Conservation (phyloP, 2,888 invertebrate genomes). For the Drosophila atripex region DNA sequence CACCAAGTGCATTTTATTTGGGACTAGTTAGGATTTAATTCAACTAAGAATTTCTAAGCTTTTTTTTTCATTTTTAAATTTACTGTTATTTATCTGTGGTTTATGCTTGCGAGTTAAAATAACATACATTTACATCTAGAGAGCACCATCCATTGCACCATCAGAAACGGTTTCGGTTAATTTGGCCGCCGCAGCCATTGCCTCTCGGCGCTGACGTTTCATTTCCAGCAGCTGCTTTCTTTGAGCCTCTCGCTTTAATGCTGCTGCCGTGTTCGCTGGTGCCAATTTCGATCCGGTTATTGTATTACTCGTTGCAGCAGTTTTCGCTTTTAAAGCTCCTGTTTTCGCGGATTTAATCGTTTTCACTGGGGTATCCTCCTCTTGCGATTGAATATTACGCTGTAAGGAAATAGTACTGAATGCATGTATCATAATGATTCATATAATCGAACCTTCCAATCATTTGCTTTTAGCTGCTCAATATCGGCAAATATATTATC, state of each 20-base stretch:
- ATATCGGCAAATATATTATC: slow-evolving; percentile 91
- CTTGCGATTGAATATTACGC: slow-evolving; percentile 36
- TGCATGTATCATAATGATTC: not conserved
- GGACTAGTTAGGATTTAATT: slow-evolving; percentile 79
- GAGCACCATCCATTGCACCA: slow-evolving; percentile 58
- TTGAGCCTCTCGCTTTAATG: slow-evolving; percentile 88
- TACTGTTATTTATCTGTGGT: slow-evolving; percentile 41
- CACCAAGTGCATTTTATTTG: slow-evolving; percentile 55
- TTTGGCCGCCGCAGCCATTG: slow-evolving; percentile 63
- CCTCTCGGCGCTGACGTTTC: slow-evolving; percentile 82
- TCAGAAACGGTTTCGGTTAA: slow-evolving; percentile 34
- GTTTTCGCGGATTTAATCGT: slow-evolving; percentile 66
- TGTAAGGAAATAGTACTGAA: not conserved
- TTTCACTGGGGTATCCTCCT: slow-evolving; percentile 36
- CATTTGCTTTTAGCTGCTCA: slow-evolving; percentile 86
- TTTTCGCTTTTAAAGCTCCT: slow-evolving; percentile 62
- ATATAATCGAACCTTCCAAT: slow-evolving; percentile 86
- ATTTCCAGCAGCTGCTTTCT: slow-evolving; percentile 91
- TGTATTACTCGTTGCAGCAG: slow-evolving; percentile 34
- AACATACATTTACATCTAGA: slow-evolving; percentile 55
- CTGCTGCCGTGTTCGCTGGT: slow-evolving; percentile 81
- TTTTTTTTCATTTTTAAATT: slow-evolving; percentile 47
- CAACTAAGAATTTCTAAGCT: slow-evolving; percentile 70
- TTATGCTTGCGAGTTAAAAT: slow-evolving; percentile 40
- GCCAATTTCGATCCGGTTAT: slow-evolving; percentile 56